A percentile compares a stretch with the other conserved stretches of the same genome.
Conservation (phyloP, 1,140 invertebrate genomes). For the Pseudoatta argentina region DNA sequence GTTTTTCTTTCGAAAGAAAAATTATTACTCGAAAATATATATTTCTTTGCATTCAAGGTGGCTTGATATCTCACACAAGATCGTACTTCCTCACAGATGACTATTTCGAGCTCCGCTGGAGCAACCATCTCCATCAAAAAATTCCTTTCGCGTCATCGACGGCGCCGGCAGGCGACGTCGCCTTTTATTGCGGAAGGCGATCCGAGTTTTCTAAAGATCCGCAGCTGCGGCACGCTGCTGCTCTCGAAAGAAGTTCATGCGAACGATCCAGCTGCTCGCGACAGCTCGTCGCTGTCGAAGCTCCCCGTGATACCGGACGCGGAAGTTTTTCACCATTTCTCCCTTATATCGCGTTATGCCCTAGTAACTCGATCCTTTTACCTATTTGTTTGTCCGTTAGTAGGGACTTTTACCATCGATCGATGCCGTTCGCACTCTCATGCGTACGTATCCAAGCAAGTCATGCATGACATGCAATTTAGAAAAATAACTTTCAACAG, state of each 20-base stretch:
- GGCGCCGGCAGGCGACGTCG: slow-evolving; percentile 58
- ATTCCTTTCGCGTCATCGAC: slow-evolving; percentile 55
- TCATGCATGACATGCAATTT: background rate
- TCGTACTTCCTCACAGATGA: slow-evolving; percentile 11
- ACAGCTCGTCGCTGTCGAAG: slow-evolving; percentile 54
- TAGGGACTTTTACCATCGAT: slow-evolving; percentile 53
- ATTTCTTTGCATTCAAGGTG: background rate
- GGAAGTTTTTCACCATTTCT: slow-evolving; percentile 69
- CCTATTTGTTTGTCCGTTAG: slow-evolving; percentile 42
- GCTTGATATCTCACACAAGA: slow-evolving; percentile 19
- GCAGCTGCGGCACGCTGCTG: slow-evolving; percentile 44
- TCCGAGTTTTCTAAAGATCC: slow-evolving; percentile 51
- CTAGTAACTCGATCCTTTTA: slow-evolving; percentile 65
- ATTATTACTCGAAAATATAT: background rate
- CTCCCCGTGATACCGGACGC: slow-evolving; percentile 66
- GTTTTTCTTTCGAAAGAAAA: background rate
- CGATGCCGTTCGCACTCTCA: slow-evolving; percentile 15
- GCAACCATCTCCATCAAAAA: slow-evolving; percentile 57
- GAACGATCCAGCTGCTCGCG: slow-evolving; percentile 51
- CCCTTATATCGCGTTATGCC: slow-evolving; percentile 58
- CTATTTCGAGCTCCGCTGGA: slow-evolving; percentile 37
- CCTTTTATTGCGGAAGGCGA: slow-evolving; percentile 59
- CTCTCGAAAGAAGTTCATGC: slow-evolving; percentile 37
- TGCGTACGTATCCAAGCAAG: background rate
- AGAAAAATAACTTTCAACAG: background rate